Evolutionary conservation across 1,140 invertebrate species (phyloP), one percentile per base, ranked within the genome.

Genomic region (Samia ricini): DNA sequence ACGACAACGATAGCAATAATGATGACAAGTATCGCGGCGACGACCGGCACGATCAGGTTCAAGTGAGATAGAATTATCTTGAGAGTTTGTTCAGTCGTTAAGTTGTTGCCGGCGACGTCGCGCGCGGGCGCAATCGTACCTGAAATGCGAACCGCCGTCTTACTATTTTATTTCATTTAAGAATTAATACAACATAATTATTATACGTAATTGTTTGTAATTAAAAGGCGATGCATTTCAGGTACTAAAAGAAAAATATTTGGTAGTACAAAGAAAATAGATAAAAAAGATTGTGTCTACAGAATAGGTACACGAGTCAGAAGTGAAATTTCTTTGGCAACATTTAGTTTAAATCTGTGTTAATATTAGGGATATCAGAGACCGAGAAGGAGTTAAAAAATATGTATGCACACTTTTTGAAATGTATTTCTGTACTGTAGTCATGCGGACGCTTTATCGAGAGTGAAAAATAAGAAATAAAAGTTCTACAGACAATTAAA

Each of bases 31-130:
- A 97, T 92, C 66, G 97, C 96, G 63, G 96, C 96, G 76, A 96
- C 95, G 69, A 98, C 95, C n/a, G 98, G 97, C 71, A 98, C 96
- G 90, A 98, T 96, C 77, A 98, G 94, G 92, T 98, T 97, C 74
- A 98, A 93, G 90, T 98, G 97, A 69, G 95, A 94, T 81, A 96
- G 93, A 77, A 97, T 93, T 77, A 96, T 94, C 92, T 94, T 94
- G 91, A 96, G 92, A 68, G 95, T 95, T 88, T 96, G 95, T 88
- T 96, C 95, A 72, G 93, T 92, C 72, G 94, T 94, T 73, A 94
- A 91, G 79, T 96, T 94, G 74, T 76, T 79, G 68, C 70, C 84
- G 93, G 95, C 83, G 70, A 96, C 92, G 86, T 98, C 95, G 86
- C 95, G 94, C 83, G 96, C 95, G 85, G 97, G 97, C 89, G 96